phyloP scores from a whole-genome alignment of 2,113 vertebrate genomes.

The Scartelaos histophorus region DNA sequence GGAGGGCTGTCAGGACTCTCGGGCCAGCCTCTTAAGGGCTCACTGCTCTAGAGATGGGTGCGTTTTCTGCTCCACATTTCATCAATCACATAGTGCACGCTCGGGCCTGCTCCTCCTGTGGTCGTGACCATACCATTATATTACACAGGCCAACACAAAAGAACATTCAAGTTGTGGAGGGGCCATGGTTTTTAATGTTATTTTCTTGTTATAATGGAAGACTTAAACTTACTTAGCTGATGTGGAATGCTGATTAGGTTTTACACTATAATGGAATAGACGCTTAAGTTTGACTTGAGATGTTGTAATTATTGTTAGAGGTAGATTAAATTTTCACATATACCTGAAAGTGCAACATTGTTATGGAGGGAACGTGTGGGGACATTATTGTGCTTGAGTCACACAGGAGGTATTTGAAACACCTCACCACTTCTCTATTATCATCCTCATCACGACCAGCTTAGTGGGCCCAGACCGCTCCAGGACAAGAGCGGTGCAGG shows the following conservation, averaged over 20 bases:
- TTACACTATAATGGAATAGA: not conserved
- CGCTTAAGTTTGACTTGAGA: not conserved
- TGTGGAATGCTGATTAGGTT: not conserved
- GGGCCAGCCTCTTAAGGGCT: conserved; percentile 67
- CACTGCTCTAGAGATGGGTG: conserved; percentile 64
- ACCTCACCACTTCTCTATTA: conserved; percentile 58
- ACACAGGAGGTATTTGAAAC: conserved; percentile 63
- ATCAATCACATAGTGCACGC: conserved; percentile 50
- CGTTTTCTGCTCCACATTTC: conserved; percentile 61
- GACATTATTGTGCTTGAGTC: conserved; percentile 35
- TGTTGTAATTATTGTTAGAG: not conserved
- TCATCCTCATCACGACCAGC: conserved; percentile 56
- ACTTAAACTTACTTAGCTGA: too few species aligned
- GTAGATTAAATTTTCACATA: not conserved
- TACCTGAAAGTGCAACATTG: too few species aligned
- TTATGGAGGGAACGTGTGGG: conserved; percentile 49
- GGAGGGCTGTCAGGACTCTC: conserved; percentile 74
- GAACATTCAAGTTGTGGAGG: conserved; percentile 20
- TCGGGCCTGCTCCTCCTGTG: conserved; percentile 28
- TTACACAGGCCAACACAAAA: conserved; percentile 21
- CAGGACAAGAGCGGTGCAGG: conserved; percentile 45
- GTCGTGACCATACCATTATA: conserved; percentile 8
- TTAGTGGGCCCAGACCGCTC: conserved; percentile 54
- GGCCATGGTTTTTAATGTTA: conserved; percentile 17
- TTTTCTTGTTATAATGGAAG: not conserved